phyloP scores from a whole-genome alignment of 2,797 vertebrate genomes.

The Cynopterus sphinx region DNA sequence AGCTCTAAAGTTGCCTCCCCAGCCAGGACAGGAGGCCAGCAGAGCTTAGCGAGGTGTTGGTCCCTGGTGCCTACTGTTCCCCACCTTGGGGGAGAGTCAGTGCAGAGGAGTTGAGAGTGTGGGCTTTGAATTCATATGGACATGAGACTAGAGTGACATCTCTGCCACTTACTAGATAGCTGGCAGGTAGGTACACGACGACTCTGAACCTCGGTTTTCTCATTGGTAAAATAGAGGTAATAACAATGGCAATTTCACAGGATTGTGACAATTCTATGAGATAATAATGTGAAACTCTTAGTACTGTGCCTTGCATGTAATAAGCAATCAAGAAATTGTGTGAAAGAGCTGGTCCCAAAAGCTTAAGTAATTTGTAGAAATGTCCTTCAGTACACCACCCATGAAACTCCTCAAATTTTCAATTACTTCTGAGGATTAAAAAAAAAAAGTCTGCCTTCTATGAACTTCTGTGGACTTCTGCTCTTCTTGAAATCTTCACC shows the following conservation, averaged over 20 bases:
- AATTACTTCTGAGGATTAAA: neutral
- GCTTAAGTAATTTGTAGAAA: neutral
- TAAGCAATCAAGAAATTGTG: neutral
- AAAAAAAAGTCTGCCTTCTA: neutral
- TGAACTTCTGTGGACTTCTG: neutral
- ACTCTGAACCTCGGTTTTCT: constrained; percentile 1
- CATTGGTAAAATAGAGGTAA: neutral
- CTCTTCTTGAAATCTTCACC: neutral
- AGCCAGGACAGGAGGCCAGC: neutral
- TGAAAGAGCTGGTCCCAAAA: neutral
- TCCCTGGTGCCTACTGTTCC: neutral
- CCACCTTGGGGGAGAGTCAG: neutral
- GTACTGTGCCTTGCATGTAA: neutral
- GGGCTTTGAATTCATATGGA: neutral
- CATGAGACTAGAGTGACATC: neutral
- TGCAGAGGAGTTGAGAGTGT: neutral
- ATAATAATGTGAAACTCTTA: neutral
- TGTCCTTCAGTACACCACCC: neutral
- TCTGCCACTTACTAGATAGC: neutral
- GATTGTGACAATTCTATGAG: neutral
- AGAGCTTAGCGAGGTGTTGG: neutral
- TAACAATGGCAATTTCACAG: neutral
- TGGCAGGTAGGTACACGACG: neutral
- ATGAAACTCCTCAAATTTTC: neutral
- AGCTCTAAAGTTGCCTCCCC: neutral